Evolutionary conservation across 2,888 invertebrate species (phyloP).

Genomic region (Hylaea fasciaria): DNA sequence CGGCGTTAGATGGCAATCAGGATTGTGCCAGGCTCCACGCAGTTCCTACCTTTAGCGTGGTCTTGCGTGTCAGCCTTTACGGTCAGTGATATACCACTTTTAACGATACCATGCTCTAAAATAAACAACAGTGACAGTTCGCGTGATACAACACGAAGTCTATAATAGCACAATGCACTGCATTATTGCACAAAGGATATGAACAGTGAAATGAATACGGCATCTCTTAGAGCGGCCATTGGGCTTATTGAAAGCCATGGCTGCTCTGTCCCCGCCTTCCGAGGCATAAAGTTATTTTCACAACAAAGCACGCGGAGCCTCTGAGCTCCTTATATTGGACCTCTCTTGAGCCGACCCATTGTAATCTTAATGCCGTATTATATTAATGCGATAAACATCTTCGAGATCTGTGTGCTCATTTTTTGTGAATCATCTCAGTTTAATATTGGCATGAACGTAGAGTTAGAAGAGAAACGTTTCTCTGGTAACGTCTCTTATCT

Average conservation of each 20-base stretch:
- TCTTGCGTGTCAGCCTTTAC: constrained; percentile 51
- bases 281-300: constrained; percentile 83
- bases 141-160: constrained; percentile 41
- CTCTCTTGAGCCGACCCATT: constrained; percentile 81
- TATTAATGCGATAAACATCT: constrained; percentile 85
- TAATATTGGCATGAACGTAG: constrained; percentile 72
- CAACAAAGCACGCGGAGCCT: constrained; percentile 79
- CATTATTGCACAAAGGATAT: constrained; percentile 74
- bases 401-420: constrained; percentile 69
- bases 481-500: constrained; percentile 71
- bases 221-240: constrained; percentile 72
- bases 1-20: constrained; percentile 64
- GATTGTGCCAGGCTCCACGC: constrained; percentile 53
- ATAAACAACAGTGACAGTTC: constrained; percentile 39
- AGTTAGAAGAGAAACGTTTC: constrained; percentile 63
- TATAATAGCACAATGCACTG: constrained; percentile 60
- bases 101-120: constrained; percentile 43
- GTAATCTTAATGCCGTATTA: constrained; percentile 84
- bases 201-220: constrained; percentile 68
- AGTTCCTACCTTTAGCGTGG: constrained; percentile 53
- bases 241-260: constrained; percentile 78
- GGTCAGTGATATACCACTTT: constrained; percentile 47
- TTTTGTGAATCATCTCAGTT: constrained; percentile 72
- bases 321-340: constrained; percentile 82
- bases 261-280: constrained; percentile 74